Conservation (phyloP, 2,797 vertebrate genomes). For the Melanotaenia nigrans region DNA sequence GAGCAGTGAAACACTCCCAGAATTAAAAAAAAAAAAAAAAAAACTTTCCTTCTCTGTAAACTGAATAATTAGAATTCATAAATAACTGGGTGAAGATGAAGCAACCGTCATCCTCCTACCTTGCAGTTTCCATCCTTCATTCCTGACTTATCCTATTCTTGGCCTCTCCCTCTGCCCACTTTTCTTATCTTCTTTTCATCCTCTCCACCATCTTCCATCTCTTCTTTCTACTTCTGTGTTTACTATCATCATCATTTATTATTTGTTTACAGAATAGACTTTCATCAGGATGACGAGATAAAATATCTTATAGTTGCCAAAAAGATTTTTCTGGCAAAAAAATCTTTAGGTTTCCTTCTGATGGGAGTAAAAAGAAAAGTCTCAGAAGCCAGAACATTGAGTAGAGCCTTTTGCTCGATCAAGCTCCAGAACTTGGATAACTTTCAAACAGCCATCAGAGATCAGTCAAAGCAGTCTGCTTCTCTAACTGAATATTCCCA, state of each 20-base stretch:
- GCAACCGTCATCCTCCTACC: no score
- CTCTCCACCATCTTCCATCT: not conserved
- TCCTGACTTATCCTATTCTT: not conserved
- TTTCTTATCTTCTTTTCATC: not conserved
- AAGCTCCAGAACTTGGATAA: slow-evolving; percentile 35
- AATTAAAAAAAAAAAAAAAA: no score
- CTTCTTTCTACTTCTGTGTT: not conserved
- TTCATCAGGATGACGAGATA: slow-evolving; percentile 40
- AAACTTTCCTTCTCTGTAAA: no score
- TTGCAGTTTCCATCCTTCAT: no score
- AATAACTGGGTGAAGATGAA: no score
- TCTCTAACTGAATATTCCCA: slow-evolving; percentile 59
- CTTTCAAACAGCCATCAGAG: slow-evolving; percentile 38
- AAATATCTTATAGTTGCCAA: slow-evolving; percentile 35
- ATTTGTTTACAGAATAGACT: slow-evolving; percentile 50
- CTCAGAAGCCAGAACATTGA: slow-evolving; percentile 16
- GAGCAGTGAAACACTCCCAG: no score
- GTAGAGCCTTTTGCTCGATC: slow-evolving; percentile 21
- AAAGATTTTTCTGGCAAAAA: slow-evolving; percentile 38
- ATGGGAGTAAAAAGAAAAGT: slow-evolving; percentile 13
- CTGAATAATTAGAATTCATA: no score
- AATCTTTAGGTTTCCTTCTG: slow-evolving; percentile 32
- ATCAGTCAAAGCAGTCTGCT: slow-evolving; percentile 49
- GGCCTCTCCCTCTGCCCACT: not conserved
- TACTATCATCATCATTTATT: slow-evolving; percentile 7